Base-by-base conservation (phyloP, 64 coral and sea anemone species). In the Pocillopora verrucosa region DNA sequence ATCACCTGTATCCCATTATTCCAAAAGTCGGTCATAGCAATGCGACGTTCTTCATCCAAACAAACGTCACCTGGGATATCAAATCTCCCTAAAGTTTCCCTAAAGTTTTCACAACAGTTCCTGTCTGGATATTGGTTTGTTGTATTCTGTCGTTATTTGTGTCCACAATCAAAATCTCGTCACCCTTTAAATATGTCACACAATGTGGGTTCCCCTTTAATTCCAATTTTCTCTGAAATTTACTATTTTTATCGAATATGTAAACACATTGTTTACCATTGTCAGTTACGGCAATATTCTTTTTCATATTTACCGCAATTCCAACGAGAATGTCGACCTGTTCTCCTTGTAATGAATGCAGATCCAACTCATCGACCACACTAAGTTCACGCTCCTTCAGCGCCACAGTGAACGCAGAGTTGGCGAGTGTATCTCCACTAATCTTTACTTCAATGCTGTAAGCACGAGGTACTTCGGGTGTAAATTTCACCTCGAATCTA, bases 101-200 rank as follows among this genome's bases (percentile, higher is more conserved):
- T 20, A 84, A 65, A 30, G 5, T 69, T 84, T 20, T 79, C 10
- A 79, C 17, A 89, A 68, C 75, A 61, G 72, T 36, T 61, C 87
- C 87, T 79, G 75, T 76, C 63, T 34, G 74, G 72, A 76, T 73
- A 61, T 89, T 20, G 19, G 78, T 0, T 57, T 73, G 65, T 58
- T 87, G 84, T 58, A 87, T 87, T 87, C 67, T 87, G 17, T 87
- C 11, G 19, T 74, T 87, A 11, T 11, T 45, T 74, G 0, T 1
- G 73, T 74, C 45, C 73, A 11, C 67, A 22, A 87, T 30, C 65
- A 87, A n/a, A 87, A 87, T 41, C 68, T 87, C 67, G 41, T 74
- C 19, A 41, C 16, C 36, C 37, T 72, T 87, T 41, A 73, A 73
- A 58, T 73, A 87, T 72, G 68, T 72, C 20, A 87, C 56, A 38